These are phyloP conservation scores for Sturnus vulgaris DNA, from an alignment of 2,113 vertebrate genomes.

Conservation along the genomic window DNA sequence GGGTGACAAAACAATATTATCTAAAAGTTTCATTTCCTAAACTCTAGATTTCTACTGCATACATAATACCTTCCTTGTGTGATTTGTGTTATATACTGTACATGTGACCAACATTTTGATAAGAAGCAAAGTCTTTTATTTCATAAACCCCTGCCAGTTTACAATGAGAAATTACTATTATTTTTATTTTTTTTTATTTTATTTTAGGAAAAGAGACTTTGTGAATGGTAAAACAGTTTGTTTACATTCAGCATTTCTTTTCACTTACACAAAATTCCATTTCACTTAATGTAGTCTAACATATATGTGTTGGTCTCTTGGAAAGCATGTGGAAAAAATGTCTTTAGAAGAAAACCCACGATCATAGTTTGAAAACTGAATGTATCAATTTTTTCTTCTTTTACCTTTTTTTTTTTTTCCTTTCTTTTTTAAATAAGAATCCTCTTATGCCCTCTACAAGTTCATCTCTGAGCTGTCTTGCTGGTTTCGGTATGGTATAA, in stretches of 20 bases:
- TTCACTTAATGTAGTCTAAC: conserved; percentile 61
- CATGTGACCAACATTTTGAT: conserved; percentile 84
- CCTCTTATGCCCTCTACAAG: conserved; percentile 68
- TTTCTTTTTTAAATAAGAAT: conserved; percentile 58
- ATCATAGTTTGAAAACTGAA: conserved; percentile 65
- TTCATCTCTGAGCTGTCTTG: conserved; percentile 83
- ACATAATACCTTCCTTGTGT: conserved; percentile 96
- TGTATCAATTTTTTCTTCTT: conserved; percentile 63
- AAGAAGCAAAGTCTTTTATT: conserved; percentile 74
- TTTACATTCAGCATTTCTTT: conserved; percentile 82
- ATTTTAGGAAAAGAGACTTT: conserved; percentile 83
- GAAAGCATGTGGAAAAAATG: conserved; percentile 69
- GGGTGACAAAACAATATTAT: conserved; percentile 93
- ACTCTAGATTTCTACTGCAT: conserved; percentile 98
- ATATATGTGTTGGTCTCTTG: conserved; percentile 69
- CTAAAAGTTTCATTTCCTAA: conserved; percentile 85
- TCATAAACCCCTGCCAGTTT: conserved; percentile 76
- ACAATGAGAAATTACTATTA: conserved; percentile 73
- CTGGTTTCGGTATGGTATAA: conserved; percentile 92
- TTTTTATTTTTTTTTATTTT: conserved; percentile 46
- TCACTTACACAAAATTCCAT: conserved; percentile 71
- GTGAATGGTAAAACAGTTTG: conserved; percentile 84
- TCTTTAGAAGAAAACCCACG: conserved; percentile 72
- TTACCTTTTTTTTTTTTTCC: background rate
- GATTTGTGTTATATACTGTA: conserved; percentile 97